A percentile compares a stretch with the other conserved stretches of the same genome.
These are phyloP conservation scores for Petromus typicus DNA, from an alignment of 2,113 vertebrate genomes.

Conservation along the genomic window DNA sequence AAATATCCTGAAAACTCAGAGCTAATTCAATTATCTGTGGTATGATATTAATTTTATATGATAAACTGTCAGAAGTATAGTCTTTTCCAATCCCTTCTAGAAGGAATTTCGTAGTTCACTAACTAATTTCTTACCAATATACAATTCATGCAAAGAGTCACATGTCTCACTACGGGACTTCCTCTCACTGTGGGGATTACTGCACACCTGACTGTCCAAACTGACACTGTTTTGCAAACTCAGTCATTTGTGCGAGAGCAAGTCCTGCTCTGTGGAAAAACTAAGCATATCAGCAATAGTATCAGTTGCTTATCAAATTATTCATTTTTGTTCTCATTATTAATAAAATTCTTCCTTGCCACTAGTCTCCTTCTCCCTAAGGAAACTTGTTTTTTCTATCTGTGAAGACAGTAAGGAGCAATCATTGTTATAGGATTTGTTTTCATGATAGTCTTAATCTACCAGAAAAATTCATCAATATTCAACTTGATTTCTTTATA, in stretches of 20 bases:
- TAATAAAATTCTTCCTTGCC: neutral
- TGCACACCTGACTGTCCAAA: neutral
- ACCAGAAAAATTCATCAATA: neutral
- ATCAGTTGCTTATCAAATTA: neutral
- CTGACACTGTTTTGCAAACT: neutral
- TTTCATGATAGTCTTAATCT: neutral
- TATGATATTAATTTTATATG: neutral
- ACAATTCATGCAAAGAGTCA: neutral
- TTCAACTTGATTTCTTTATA: neutral
- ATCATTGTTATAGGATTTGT: neutral
- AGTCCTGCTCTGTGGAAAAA: neutral
- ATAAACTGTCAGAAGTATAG: neutral
- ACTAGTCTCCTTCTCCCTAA: neutral
- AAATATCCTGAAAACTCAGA: slow-evolving; percentile 15
- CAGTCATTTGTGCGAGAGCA: neutral
- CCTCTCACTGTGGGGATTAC: neutral
- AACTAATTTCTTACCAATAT: neutral
- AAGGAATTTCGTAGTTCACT: neutral
- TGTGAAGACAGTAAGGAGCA: neutral
- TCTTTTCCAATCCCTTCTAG: neutral
- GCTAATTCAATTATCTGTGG: neutral
- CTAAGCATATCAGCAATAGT: neutral
- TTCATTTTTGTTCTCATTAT: neutral
- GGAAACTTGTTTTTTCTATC: neutral
- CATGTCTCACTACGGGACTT: neutral